A percentile compares a stretch with the other conserved stretches of the same genome.
phyloP scores from a whole-genome alignment of 2,797 vertebrate genomes.

The Phyllotis vaccarum region DNA sequence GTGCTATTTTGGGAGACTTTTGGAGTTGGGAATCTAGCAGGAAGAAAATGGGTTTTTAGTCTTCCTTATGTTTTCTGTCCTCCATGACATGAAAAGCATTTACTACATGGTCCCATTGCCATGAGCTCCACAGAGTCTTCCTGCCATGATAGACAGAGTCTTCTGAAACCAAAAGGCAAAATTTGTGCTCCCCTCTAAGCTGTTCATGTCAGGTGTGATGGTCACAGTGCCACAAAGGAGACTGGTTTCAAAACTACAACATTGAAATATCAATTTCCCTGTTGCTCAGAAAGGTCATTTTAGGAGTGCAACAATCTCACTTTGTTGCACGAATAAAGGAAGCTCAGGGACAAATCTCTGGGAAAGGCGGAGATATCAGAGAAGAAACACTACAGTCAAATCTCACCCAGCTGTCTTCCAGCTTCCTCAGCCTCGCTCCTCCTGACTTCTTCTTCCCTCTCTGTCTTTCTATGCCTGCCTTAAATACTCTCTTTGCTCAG shows the following conservation, averaged over 20 bases:
- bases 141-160: background rate
- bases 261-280: background rate
- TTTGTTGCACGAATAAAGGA: no score
- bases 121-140: background rate
- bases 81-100: background rate
- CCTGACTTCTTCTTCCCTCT: no score
- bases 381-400: no score
- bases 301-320: background rate
- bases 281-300: constrained; percentile 43
- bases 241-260: constrained; percentile 45
- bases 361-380: no score
- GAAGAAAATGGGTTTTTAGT: background rate
- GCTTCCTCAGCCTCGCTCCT: no score
- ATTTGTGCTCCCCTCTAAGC: background rate
- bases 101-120: background rate
- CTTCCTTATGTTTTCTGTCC: background rate
- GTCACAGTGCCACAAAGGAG: background rate
- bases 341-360: no score
- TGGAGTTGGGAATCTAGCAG: background rate
- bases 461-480: no score
- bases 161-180: background rate
- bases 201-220: background rate
- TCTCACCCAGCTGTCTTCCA: no score
- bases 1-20: background rate
- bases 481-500: no score